Percentiles rank a stretch among this genome's conserved stretches.
These are phyloP conservation scores for Hepsetus odoe DNA, from an alignment of 2,113 vertebrate genomes.

Conservation along the genomic window DNA sequence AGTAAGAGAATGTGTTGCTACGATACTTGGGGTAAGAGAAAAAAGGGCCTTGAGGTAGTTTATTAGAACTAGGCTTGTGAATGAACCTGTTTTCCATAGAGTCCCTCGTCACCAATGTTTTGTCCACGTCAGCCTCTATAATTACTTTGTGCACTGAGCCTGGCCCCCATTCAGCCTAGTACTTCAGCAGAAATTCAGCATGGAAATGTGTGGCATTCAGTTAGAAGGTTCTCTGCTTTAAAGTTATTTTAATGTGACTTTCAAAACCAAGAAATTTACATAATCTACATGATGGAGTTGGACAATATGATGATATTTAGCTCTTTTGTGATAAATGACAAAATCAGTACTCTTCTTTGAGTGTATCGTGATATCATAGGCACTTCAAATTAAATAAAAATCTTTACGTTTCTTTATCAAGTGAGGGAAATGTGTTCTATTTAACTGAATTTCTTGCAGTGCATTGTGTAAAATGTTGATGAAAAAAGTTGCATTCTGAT, in stretches of 20 bases:
- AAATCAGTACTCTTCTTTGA: too few relatives aligned
- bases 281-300: too few relatives aligned
- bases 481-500: too few relatives aligned
- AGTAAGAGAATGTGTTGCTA: conserved; percentile 84
- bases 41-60: conserved; percentile 76
- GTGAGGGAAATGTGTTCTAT: too few relatives aligned
- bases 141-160: conserved; percentile 69
- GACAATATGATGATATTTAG: too few relatives aligned
- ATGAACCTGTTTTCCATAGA: conserved; percentile 74
- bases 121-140: conserved; percentile 69
- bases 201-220: conserved; percentile 7
- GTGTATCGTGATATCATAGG: too few relatives aligned
- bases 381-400: too few relatives aligned
- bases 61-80: conserved; percentile 82
- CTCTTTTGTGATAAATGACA: too few relatives aligned
- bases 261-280: too few relatives aligned
- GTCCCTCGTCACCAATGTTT: conserved; percentile 66
- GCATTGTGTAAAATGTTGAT: too few relatives aligned
- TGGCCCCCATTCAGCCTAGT: conserved; percentile 30
- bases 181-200: neutral
- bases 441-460: too few relatives aligned
- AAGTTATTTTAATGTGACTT: neutral
- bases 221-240: neutral
- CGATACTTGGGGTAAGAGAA: conserved; percentile 70
- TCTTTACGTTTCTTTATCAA: too few relatives aligned